Conservation (phyloP, 2,797 vertebrate species). For the Dallia pectoralis region DNA sequence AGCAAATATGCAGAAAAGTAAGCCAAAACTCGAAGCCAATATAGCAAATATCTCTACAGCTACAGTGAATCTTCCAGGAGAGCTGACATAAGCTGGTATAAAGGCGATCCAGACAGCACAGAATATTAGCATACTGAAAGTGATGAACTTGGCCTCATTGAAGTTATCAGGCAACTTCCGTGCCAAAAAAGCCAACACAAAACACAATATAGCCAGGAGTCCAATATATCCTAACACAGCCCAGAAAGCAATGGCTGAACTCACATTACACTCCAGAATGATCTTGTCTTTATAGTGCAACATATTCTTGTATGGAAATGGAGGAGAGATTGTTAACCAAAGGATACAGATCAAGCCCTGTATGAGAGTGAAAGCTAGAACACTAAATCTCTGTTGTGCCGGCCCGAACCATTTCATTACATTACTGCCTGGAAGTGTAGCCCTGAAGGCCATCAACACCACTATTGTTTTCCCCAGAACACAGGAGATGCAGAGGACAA, state of each 20-base stretch:
- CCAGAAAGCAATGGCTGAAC: constrained; percentile 23
- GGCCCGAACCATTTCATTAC: too few relatives aligned
- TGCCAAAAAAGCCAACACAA: constrained; percentile 40
- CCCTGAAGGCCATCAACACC: constrained; percentile 39
- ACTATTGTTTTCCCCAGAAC: constrained; percentile 28
- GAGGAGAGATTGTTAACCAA: constrained; percentile 33
- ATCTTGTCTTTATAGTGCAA: constrained; percentile 31
- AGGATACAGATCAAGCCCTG: constrained; percentile 34
- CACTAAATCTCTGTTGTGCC: too few relatives aligned
- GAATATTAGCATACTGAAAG: constrained; percentile 53
- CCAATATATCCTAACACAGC: constrained; percentile 25
- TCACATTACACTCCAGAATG: constrained; percentile 5
- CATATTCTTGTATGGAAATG: constrained; percentile 28
- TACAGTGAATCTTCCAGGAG: constrained; percentile 45
- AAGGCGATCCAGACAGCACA: constrained; percentile 53
- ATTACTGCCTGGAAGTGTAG: constrained; percentile 24
- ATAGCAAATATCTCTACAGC: constrained; percentile 52
- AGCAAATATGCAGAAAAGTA: constrained; percentile 44
- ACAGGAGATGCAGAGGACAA: too few relatives aligned
- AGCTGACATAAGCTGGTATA: constrained; percentile 46
- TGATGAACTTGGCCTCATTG: constrained; percentile 47
- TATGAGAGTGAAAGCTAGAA: too few relatives aligned
- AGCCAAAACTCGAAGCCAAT: constrained; percentile 46
- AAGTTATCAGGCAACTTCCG: constrained; percentile 44
- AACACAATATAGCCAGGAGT: constrained; percentile 36